Conservation (phyloP, 1,140 invertebrate genomes). For the Orchestia grillus region DNA sequence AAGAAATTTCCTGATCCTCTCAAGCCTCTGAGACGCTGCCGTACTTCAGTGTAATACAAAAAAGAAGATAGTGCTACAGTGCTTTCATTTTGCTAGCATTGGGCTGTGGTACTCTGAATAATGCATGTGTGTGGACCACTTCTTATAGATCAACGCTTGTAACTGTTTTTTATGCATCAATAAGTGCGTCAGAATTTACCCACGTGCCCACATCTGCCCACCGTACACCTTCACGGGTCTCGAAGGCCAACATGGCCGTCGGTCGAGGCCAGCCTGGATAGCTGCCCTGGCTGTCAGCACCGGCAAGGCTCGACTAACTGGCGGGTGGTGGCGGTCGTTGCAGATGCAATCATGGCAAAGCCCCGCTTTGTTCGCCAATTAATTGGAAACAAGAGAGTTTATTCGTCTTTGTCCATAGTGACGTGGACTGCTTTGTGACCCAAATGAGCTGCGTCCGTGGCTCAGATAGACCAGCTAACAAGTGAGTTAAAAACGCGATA, state of each 20-base stretch:
- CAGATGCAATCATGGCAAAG: background rate
- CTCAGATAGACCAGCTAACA: background rate
- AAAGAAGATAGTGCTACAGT: no score
- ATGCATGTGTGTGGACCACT: no score
- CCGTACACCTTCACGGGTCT: no score
- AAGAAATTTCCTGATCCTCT: no score
- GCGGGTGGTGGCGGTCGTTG: background rate
- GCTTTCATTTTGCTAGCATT: no score
- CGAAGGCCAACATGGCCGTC: background rate
- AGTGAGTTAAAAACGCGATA: background rate
- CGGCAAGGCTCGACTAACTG: background rate
- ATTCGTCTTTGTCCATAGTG: conserved; percentile 18
- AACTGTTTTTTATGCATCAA: no score
- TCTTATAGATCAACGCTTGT: no score
- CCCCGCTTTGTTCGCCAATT: background rate
- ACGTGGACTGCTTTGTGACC: background rate
- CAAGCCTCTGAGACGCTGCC: no score
- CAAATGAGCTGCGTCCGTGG: conserved; percentile 10
- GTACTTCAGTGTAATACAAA: no score
- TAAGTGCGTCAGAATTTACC: no score
- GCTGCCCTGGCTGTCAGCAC: background rate
- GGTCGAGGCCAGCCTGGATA: background rate
- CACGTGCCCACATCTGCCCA: no score
- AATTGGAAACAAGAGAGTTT: conserved; percentile 42
- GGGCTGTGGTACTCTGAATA: no score